Base-by-base conservation (phyloP, 2,888 invertebrate species). In the Acleris laterana region DNA sequence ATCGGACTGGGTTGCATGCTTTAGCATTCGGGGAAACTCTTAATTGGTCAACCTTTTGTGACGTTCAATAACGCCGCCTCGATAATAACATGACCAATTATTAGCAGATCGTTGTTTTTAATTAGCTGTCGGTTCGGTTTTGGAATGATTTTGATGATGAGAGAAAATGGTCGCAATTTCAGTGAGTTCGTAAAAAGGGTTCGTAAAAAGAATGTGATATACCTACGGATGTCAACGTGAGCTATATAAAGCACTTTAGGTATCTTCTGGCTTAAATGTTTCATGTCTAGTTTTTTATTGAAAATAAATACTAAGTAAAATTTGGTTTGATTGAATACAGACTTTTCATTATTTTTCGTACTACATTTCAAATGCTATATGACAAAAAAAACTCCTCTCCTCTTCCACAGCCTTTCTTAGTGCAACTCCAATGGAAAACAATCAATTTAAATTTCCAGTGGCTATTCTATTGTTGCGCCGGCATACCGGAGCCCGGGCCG, bases 11-110 rank as follows among this genome's bases (percentile, higher is more conserved):
- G 87, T 87, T 88, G 85, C 87, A 73, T 83, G 85, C 80, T 82
- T 76, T 87, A 85, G 87, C 86, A 87, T 93, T 92, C 92, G 89
- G 85, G 89, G 90, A 92, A 93, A 91, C 83, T 90, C 84, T 91
- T 93, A 92, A 93, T 92, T 93, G 91, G 91, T 88, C 81, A 85
- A 88, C 87, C 88, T 88, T 90, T 90, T 90, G 90, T 89, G 87
- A 88, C 85, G 84, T 85, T 77, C 84, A 86, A 87, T 90, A 89
- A 87, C 80, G 85, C 90, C 90, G 91, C 89, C 84, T 81, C 82
- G 85, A 89, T 90, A 90, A 88, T 91, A 89, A 89, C 85, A 84
- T 77, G 76, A 75, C 77, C 85, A 85, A 89, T 90, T 89, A 89
- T 90, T 90, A 87, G 85, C 87, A 87, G 87, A 84, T 89, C 84